A percentile compares a stretch with the other conserved stretches of the same genome.
Evolutionary conservation across 2,888 invertebrate genomes (phyloP).

Genomic region (Brenthis ino): DNA sequence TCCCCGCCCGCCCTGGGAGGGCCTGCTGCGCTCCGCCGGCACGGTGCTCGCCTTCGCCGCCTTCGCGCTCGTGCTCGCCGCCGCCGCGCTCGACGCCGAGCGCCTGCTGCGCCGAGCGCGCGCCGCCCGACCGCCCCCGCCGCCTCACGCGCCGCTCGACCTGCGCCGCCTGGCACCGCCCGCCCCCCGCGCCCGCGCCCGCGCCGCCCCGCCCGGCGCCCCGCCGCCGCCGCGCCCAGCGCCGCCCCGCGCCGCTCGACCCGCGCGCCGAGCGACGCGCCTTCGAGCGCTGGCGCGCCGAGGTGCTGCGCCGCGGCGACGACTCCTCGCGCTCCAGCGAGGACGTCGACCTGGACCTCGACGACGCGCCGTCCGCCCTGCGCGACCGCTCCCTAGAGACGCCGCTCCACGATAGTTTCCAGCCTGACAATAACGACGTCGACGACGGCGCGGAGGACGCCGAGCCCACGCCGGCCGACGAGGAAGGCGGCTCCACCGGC

Average conservation of each 20-base stretch:
- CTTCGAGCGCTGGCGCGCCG: slow-evolving; percentile 68
- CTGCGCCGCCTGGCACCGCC: slow-evolving; percentile 43
- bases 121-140: slow-evolving; percentile 42
- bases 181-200: slow-evolving; percentile 35
- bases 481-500: slow-evolving; percentile 50
- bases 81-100: slow-evolving; percentile 54
- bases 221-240: slow-evolving; percentile 39
- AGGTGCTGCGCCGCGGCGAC: slow-evolving; percentile 55
- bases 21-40: slow-evolving; percentile 78
- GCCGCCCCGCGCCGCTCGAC: slow-evolving; percentile 39
- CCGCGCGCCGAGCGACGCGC: slow-evolving; percentile 59
- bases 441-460: slow-evolving; percentile 26
- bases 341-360: slow-evolving; percentile 47
- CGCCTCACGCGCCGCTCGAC: slow-evolving; percentile 48
- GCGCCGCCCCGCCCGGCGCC: slow-evolving; percentile 37
- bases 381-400: slow-evolving; percentile 21
- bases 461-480: slow-evolving; percentile 41
- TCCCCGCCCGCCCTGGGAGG: slow-evolving; percentile 81
- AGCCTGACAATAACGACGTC: slow-evolving; percentile 9
- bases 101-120: slow-evolving; percentile 47
- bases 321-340: slow-evolving; percentile 57
- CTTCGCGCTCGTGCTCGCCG: slow-evolving; percentile 57
- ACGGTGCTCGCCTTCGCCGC: slow-evolving; percentile 52
- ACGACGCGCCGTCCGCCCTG: slow-evolving; percentile 30
- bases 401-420: slow-evolving; percentile 23